phyloP scores from a whole-genome alignment of 2,888 invertebrate species.

The Syrphus vitripennis region DNA sequence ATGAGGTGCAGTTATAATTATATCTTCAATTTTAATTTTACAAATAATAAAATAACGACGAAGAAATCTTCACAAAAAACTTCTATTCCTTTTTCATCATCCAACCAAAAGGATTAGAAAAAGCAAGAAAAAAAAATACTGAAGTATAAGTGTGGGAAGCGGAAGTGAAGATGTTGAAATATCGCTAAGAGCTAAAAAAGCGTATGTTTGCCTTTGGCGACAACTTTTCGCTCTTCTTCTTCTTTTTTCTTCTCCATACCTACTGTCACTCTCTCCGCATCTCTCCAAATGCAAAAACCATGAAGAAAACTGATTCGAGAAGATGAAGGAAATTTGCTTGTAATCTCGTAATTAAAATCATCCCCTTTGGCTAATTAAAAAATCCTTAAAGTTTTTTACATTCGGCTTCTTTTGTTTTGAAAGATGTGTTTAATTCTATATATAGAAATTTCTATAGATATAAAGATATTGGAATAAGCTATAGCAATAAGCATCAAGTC shows the following conservation, averaged over 20 bases:
- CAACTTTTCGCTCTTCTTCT: slow-evolving; percentile 46
- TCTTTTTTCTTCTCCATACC: neutral
- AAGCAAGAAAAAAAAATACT: neutral
- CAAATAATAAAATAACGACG: no score
- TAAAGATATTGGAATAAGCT: neutral
- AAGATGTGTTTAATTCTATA: slow-evolving; percentile 2
- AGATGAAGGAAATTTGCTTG: slow-evolving; percentile 69
- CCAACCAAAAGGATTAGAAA: slow-evolving; percentile 1
- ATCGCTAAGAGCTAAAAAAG: slow-evolving; percentile 6
- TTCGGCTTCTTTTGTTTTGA: slow-evolving; percentile 61
- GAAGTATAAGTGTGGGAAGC: no score
- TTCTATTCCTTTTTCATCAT: neutral
- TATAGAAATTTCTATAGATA: neutral
- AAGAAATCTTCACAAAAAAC: neutral
- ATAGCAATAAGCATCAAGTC: neutral
- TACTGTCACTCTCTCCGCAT: neutral
- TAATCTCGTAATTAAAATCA: slow-evolving; percentile 74
- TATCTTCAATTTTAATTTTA: neutral
- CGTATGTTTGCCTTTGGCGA: slow-evolving; percentile 34
- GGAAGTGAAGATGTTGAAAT: neutral
- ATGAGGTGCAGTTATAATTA: neutral
- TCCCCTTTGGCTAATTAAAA: slow-evolving; percentile 74
- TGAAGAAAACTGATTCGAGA: slow-evolving; percentile 46
- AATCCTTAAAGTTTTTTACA: slow-evolving; percentile 72
- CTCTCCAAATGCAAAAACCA: neutral